Conservation (phyloP, 1,140 invertebrate genomes). For the Rhagoletis zephyria region DNA sequence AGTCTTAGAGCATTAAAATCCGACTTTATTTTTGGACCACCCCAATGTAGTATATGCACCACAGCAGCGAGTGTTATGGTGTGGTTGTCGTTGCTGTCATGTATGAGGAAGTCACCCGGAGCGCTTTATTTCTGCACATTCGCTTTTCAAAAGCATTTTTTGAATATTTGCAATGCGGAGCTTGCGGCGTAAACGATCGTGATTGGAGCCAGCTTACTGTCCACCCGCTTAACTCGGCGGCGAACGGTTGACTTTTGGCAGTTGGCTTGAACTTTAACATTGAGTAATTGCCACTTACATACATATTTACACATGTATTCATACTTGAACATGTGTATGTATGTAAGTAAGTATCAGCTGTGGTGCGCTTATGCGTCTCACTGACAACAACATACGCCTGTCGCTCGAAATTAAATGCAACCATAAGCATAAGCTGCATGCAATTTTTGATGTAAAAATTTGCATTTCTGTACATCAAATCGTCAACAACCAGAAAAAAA, state of each 20-base stretch:
- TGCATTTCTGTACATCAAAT: slow-evolving; percentile 34
- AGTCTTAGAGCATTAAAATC: too few relatives aligned
- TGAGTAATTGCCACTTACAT: slow-evolving; percentile 46
- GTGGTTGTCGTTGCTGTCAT: slow-evolving; percentile 10
- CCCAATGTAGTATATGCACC: background rate
- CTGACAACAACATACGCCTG: background rate
- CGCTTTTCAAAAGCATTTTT: slow-evolving; percentile 40
- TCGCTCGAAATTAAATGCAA: slow-evolving; percentile 30
- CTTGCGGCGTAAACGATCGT: slow-evolving; percentile 31
- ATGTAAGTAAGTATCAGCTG: background rate
- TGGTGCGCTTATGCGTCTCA: background rate
- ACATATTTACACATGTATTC: background rate
- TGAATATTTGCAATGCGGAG: background rate
- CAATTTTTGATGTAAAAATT: background rate
- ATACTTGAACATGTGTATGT: background rate
- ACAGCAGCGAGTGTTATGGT: slow-evolving; percentile 21
- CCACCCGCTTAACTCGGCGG: background rate
- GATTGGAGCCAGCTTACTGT: slow-evolving; percentile 36
- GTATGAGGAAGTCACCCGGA: slow-evolving; percentile 31
- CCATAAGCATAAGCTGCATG: slow-evolving; percentile 1
- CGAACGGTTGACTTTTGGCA: slow-evolving; percentile 10
- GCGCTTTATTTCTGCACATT: slow-evolving; percentile 25
- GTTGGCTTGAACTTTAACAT: slow-evolving; percentile 48
- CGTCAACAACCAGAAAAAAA: background rate
- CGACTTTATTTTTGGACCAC: too few relatives aligned